Conservation (phyloP, 2,888 invertebrate species). For the Tinea trinotella region DNA sequence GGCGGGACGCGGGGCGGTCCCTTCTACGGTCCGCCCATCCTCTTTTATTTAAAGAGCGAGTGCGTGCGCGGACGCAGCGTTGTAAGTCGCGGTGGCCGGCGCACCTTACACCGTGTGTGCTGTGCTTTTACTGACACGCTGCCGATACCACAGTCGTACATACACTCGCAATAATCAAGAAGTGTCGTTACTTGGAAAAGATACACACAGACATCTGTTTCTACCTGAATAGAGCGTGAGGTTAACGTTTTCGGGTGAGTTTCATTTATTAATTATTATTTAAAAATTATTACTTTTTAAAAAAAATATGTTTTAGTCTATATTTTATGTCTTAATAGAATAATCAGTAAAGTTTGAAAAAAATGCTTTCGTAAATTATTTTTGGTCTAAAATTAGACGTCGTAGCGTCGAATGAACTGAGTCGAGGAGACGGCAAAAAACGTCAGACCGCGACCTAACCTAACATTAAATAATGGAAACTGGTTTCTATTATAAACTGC, state of each 20-base stretch:
- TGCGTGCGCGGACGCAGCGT: conserved; percentile 34
- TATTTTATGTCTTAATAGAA: too few relatives aligned
- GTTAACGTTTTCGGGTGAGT: conserved; percentile 8
- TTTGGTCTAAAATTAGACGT: too few relatives aligned
- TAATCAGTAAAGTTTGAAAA: too few relatives aligned
- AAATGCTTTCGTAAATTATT: too few relatives aligned
- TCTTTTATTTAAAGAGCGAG: conserved; percentile 42
- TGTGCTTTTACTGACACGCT: not conserved
- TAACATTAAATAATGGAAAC: not conserved
- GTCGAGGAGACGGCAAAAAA: too few relatives aligned
- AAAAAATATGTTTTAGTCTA: too few relatives aligned
- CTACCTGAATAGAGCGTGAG: conserved; percentile 3
- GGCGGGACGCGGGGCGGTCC: conserved; percentile 41
- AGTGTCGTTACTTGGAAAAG: not conserved
- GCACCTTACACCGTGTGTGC: conserved; percentile 19
- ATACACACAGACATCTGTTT: not conserved
- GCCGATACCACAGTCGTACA: not conserved
- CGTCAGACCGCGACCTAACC: too few relatives aligned
- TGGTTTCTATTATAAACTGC: not conserved
- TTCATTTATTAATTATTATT: not conserved
- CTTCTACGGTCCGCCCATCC: conserved; percentile 53
- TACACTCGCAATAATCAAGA: not conserved
- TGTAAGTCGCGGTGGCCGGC: conserved; percentile 26
- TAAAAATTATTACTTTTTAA: too few relatives aligned
- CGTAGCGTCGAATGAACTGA: too few relatives aligned